phyloP scores from a whole-genome alignment of 2,113 vertebrate genomes.

The Rhinopomastus cyanomelas region DNA sequence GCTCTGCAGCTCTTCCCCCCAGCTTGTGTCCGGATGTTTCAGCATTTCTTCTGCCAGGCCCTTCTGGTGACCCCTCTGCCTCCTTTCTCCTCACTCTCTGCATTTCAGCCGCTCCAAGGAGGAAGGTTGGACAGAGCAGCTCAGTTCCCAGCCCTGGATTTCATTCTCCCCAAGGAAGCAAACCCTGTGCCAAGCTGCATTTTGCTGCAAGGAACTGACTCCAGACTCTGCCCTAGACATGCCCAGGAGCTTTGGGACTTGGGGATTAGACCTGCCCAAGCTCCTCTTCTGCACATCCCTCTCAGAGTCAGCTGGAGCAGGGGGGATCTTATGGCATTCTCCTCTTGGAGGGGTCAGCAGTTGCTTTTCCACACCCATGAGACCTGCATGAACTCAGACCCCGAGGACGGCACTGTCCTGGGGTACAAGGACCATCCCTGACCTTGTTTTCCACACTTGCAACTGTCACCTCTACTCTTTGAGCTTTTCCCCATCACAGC shows the following conservation, averaged over 20 bases:
- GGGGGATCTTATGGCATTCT: too few species aligned
- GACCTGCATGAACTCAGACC: not conserved
- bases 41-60: not conserved
- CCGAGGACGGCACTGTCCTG: not conserved
- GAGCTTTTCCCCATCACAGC: rapidly evolving
- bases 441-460: not conserved
- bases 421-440: not conserved
- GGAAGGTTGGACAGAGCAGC: not conserved
- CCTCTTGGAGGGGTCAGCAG: not conserved
- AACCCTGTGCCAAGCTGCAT: not conserved
- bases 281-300: not conserved
- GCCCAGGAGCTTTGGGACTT: not conserved
- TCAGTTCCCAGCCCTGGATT: not conserved
- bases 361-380: not conserved
- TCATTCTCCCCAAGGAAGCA: not conserved
- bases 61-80: not conserved
- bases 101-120: not conserved
- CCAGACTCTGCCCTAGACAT: not conserved
- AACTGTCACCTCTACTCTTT: too few species aligned
- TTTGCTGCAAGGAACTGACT: not conserved
- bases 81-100: not conserved
- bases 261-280: rapidly evolving
- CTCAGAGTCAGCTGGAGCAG: not conserved
- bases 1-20: not conserved
- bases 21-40: not conserved